Evolutionary conservation across 1,140 invertebrate species (phyloP), one percentile per base, ranked within the genome.

Genomic region (Copidosoma floridanum): DNA sequence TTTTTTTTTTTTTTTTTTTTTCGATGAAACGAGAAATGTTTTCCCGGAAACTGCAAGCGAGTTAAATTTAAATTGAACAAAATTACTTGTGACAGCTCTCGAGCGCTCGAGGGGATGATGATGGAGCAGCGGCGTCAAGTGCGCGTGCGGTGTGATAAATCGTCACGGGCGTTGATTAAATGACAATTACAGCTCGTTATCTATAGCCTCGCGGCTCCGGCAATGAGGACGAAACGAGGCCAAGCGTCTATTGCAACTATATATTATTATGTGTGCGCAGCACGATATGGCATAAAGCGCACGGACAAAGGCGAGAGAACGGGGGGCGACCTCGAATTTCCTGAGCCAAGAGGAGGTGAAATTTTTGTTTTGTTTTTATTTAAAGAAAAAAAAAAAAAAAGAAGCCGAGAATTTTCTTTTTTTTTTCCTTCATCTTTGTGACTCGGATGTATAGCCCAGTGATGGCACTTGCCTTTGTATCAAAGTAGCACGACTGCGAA

Each of bases 111-210:
- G n/a, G n/a, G n/a, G n/a, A n/a, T n/a, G n/a, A n/a, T n/a, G n/a
- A n/a, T n/a, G n/a, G n/a, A n/a, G n/a, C n/a, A n/a, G n/a, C n/a
- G n/a, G n/a, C n/a, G n/a, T n/a, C n/a, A n/a, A n/a, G n/a, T n/a
- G n/a, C n/a, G n/a, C n/a, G n/a, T n/a, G n/a, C n/a, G n/a, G n/a
- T n/a, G 47, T 57, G 53, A 44, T 56, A 44, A 66, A 66, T 61
- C 41, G 56, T 64, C 53, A 18, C 46, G 43, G 18, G 46, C 55
- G 53, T 56, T 64, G 64, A 40, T 55, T 52, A 60, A 65, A 61
- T 41, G 57, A 46, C 37, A 59, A 53, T 59, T 59, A 59, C 57
- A 46, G 21, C 50, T 53, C 21, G 32, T 59, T 47, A 53, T 46
- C 29, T 50, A 24, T 10, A 38, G n/a, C n/a, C 51, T 59, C 14